Evolutionary conservation across 2,888 invertebrate genomes (phyloP), one percentile per base, ranked within the genome.

Genomic region (Euplagia quadripunctaria): DNA sequence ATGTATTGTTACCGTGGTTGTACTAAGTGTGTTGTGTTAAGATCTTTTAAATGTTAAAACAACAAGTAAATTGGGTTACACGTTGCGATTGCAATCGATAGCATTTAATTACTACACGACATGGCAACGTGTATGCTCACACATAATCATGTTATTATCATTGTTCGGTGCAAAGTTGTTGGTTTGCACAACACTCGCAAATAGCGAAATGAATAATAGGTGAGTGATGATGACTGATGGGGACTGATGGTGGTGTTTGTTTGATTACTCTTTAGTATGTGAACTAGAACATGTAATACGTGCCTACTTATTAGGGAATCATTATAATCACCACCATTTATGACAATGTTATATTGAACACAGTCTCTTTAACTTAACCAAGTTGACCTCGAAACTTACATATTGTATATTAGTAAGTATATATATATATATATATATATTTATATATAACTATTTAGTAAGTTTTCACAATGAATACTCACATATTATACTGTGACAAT

Each of bases 41-140:
- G 58, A 58, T 64, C 16, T 14, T 42, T 64, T 76, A 79, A 46
- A 46, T 46, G 43, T 46, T 85, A 80, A 79, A 79, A 78, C 76
- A 84, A 82, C 85, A 76, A 85, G 81, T 79, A 78, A 89, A 87
- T 86, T 88, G 85, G 87, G 86, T 88, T 89, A 89, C 81, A 79
- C 77, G 80, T 82, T 71, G 80, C 70, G 72, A 80, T 85, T 82
- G 86, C 85, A 88, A 87, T 86, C 85, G 79, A 82, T 79, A 85
- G 84, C 49, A 46, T 80, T 79, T 81, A 82, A 87, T 88, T 88
- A 85, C 86, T 84, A 82, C 84, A 72, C 65, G 77, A 79, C 78
- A 85, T 65, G 76, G 74, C 75, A 72, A 72, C 78, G 74, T 81
- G 73, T 78, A 73, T 72, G 1, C 12, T 11, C 72, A 73, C 66